Base-by-base conservation (phyloP, 2,797 vertebrate species). In the Arnoldichthys spilopterus region DNA sequence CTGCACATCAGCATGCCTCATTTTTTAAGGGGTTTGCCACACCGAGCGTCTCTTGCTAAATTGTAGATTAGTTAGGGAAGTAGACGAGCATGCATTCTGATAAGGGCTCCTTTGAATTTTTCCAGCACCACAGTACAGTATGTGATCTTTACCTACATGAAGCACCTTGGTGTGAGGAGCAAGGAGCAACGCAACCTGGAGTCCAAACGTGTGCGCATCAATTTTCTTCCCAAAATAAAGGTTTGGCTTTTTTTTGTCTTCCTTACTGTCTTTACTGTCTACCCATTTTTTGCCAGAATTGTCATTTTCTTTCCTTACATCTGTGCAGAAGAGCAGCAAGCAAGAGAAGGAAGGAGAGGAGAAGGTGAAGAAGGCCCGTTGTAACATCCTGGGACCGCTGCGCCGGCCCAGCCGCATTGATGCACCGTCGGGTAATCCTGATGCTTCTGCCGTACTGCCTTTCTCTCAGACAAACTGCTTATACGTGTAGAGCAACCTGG, bases 141-240 rank as follows among this genome's bases (percentile, higher is more conserved):
- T 76, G 96, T 98, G 74, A 95, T 98, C 53, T 93, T 95, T 58
- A 95, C 94, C 79, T 99, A 98, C 73, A 98, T 99, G 98, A 99
- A 98, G 72, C 95, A 98, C 82, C 92, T 99, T 56, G 97, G 98
- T 6, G 97, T 98, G 34, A 97, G 95, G 86, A 94, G 94, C 53
- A 99, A 98, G 86, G 97, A 98, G 77, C 94, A 95, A 28, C 95
- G 96, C n/a, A 94, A 93, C 86, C 91, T 98, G 56, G 98, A 98
- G 82, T 97, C 96, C 13, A 98, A 98, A 73, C 92, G 97, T 6
- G 93, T 92, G 7, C 93, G 97, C 0, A 97, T 97, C 64, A 91
- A 79, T 67, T 98, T 98, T 86, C 93, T 98, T 78, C 97, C 97
- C 28, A 98, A 97, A 89, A 97, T 98, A 78, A 98, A 98, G 95